Conservation (phyloP, 2,888 invertebrate genomes). For the Atethmia centrago region DNA sequence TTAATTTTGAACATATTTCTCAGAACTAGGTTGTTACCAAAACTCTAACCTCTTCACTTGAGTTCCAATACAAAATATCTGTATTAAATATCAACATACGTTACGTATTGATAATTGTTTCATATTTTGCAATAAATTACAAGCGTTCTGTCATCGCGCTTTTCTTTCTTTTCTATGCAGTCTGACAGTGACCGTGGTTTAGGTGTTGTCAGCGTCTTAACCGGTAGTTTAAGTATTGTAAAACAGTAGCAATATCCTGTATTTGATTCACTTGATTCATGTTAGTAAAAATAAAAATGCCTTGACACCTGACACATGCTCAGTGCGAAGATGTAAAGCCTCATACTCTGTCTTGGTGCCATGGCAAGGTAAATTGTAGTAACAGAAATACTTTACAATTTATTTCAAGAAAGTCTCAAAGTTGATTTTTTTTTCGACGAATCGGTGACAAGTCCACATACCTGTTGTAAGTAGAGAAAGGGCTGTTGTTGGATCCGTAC, state of each 20-base stretch:
- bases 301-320: not conserved
- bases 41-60: too few relatives aligned
- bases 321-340: not conserved
- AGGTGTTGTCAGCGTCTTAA: too few relatives aligned
- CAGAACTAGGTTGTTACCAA: too few relatives aligned
- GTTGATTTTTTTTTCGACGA: not conserved
- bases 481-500: constrained; percentile 98
- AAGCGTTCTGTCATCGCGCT: too few relatives aligned
- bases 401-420: not conserved
- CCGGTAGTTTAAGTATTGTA: constrained; percentile 2
- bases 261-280: not conserved
- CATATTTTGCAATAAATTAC: too few relatives aligned
- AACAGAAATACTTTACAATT: not conserved
- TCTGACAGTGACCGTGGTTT: too few relatives aligned
- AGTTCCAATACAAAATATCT: too few relatives aligned
- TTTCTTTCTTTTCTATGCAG: too few relatives aligned
- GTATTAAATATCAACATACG: too few relatives aligned
- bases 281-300: not conserved
- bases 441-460: constrained; percentile 73
- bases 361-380: not conserved
- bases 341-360: not conserved
- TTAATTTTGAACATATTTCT: too few relatives aligned
- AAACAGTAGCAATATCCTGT: constrained; percentile 2
- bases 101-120: too few relatives aligned
- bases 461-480: constrained; percentile 98